Evolutionary conservation across 2,797 vertebrate species (phyloP).

Genomic region (Notolepis coatsorum): DNA sequence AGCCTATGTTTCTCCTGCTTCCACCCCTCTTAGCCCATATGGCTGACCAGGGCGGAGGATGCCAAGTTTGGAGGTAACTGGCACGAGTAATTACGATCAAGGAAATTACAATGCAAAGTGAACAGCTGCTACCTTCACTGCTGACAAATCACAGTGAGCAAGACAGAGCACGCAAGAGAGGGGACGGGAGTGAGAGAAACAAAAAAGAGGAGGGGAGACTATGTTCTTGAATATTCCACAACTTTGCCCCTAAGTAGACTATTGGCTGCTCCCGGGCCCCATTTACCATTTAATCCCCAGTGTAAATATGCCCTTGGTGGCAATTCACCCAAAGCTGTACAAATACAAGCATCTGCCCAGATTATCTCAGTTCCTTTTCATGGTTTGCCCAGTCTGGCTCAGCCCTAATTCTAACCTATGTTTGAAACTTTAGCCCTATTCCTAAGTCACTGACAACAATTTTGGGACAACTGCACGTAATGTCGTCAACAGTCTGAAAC

Average conservation of each 20-base stretch:
- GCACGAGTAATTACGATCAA: slow-evolving; percentile 76
- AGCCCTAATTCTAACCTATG: slow-evolving; percentile 50
- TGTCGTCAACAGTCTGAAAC: slow-evolving; percentile 37
- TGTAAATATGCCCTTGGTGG: slow-evolving; percentile 62
- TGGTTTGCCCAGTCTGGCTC: slow-evolving; percentile 24
- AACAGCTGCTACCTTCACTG: slow-evolving; percentile 75
- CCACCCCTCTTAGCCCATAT: slow-evolving; percentile 68
- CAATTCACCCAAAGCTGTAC: slow-evolving; percentile 60
- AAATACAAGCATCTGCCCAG: slow-evolving; percentile 71
- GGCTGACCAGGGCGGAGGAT: slow-evolving; percentile 58
- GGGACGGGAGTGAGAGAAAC: slow-evolving; percentile 23
- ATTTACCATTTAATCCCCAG: slow-evolving; percentile 68
- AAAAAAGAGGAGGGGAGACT: slow-evolving; percentile 55
- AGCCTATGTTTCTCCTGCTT: slow-evolving; percentile 45
- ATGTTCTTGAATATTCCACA: slow-evolving; percentile 41
- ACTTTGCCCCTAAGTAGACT: slow-evolving; percentile 50
- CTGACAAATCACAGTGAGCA: slow-evolving; percentile 72
- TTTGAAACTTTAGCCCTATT: slow-evolving; percentile 49
- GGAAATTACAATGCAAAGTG: slow-evolving; percentile 74
- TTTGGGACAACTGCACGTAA: slow-evolving; percentile 15
- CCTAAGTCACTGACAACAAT: slow-evolving; percentile 19
- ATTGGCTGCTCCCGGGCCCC: slow-evolving; percentile 54
- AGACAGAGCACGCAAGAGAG: slow-evolving; percentile 39
- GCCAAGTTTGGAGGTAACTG: slow-evolving; percentile 73
- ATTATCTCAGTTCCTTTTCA: slow-evolving; percentile 60